Base-by-base conservation (phyloP, 2,113 vertebrate species). In the Nycticorax nycticorax region DNA sequence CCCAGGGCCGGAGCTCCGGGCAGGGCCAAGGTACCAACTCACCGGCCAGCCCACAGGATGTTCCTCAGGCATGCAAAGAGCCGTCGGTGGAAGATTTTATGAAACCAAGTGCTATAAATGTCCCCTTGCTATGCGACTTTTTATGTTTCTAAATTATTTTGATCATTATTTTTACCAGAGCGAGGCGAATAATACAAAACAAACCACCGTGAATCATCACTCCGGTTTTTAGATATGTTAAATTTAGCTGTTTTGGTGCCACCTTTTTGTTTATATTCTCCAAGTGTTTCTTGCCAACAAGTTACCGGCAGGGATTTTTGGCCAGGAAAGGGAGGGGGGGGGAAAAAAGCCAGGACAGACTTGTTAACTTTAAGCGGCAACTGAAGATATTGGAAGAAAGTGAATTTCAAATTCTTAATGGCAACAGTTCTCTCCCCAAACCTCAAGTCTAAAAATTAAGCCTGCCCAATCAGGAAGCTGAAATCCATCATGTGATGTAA, bases 221-320 rank as follows among this genome's bases (percentile, higher is more conserved):
- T 88, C 66, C 16, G 53, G 71, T 89, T 95, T 91, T 93, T 45
- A 96, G 87, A 89, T 79, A 73, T 28, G 91, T 93, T 96, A 93
- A 96, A 96, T 93, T 92, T 85, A 93, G 92, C 81, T 92, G 89
- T 81, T 91, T 92, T 92, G 91, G 92, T 92, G 86, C 69, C 97
- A 96, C 96, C 87, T 91, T 95, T 96, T 79, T 97, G 95, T 96
- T 97, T 95, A 89, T 85, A 37, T 87, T 93, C 88, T 95, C 80
- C 84, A 85, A 96, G 84, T 22, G 80, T 47, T 96, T 87, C 88
- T 92, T 91, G 95, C 90, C 93, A 96, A 87, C 74, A 56, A 87
- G 73, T 95, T 93, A 96, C 92, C 91, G 30, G 71, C 84, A 91
- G 93, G 86, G 92, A 92, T 95, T 93, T 96, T 89, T 75, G 77